Evolutionary conservation across 2,113 vertebrate genomes (phyloP), one percentile per base, ranked within the genome.

Genomic region (Fukomys damarensis): DNA sequence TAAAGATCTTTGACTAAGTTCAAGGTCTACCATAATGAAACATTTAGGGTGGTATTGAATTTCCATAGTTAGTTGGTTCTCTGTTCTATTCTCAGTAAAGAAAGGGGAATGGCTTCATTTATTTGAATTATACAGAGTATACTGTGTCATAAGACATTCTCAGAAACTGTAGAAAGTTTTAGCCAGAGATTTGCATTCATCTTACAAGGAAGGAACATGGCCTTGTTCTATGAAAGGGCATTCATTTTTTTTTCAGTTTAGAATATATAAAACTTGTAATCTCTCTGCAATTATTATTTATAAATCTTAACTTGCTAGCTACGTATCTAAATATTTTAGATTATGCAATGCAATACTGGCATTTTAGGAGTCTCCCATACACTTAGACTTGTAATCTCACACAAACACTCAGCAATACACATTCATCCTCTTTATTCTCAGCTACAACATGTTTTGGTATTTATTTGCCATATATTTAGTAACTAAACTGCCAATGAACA

Each of bases 21-120:
- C 87, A 94, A 63, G 92, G 35, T 76, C 61, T 89, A 24, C 41
- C 80, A 84, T 74, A 93, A 61, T 96, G 90, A 96, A 90, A 92
- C 80, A 95, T 95, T 93, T 96, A 92, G 72, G 35, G 3, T 94
- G 24, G 26, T 89, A 86, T 74, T 83, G 81, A 88, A 82, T 96
- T 85, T 95, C 61, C 5, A 16, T 94, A 92, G 85, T 79, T 96
- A 35, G 41, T 96, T 92, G 72, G 32, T 94, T 93, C 77, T 94
- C 54, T 88, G 49, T 89, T 95, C 56, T 95, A 12, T 92, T 95
- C 72, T 96, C 24, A 86, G 28, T 85, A 61, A 89, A 81, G 49
- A 94, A 88, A 85, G 22, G 63, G n/a, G 11, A 68, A 74, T 94
- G 22, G 58, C 79, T 96, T 96, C 77, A 90, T 79, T 97, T 96